Conservation (phyloP, 2,797 vertebrate species). For the Pangasius mekongensis region DNA sequence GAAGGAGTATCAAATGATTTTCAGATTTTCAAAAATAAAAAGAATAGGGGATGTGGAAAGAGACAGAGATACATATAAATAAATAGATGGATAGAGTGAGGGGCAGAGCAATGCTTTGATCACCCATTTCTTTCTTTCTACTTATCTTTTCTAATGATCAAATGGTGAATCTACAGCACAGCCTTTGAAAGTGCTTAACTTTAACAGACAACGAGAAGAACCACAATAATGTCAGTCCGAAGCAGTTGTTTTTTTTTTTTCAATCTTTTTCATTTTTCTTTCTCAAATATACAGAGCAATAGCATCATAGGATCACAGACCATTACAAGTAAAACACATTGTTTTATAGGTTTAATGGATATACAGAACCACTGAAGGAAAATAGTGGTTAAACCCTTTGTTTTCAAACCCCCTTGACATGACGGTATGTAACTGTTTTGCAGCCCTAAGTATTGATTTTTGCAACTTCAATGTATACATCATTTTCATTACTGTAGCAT, state of each 20-base stretch:
- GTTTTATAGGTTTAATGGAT: conserved; percentile 69
- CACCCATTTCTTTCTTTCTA: conserved; percentile 2
- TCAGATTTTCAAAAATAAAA: neutral
- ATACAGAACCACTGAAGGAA: conserved; percentile 74
- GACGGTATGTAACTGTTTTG: conserved; percentile 60
- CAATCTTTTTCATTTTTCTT: conserved; percentile 71
- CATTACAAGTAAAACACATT: conserved; percentile 81
- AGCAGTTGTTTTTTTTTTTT: conserved; percentile 18
- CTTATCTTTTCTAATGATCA: neutral
- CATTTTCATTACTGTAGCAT: conserved; percentile 58
- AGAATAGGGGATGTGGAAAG: neutral
- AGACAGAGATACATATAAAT: neutral
- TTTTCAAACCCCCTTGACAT: conserved; percentile 33
- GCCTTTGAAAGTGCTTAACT: neutral
- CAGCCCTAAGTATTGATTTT: conserved; percentile 73
- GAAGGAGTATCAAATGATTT: conserved; percentile 5
- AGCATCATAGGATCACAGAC: conserved; percentile 83
- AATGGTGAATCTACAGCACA: neutral
- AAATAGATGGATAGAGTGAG: neutral
- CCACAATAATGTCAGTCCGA: neutral
- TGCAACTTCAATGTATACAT: conserved; percentile 61
- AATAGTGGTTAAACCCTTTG: conserved; percentile 73
- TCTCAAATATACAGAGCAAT: conserved; percentile 84
- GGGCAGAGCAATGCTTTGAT: neutral
- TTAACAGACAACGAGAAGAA: neutral